These are phyloP conservation scores for Clarias batrachus DNA, from an alignment of 2,113 vertebrate genomes.

Conservation along the genomic window DNA sequence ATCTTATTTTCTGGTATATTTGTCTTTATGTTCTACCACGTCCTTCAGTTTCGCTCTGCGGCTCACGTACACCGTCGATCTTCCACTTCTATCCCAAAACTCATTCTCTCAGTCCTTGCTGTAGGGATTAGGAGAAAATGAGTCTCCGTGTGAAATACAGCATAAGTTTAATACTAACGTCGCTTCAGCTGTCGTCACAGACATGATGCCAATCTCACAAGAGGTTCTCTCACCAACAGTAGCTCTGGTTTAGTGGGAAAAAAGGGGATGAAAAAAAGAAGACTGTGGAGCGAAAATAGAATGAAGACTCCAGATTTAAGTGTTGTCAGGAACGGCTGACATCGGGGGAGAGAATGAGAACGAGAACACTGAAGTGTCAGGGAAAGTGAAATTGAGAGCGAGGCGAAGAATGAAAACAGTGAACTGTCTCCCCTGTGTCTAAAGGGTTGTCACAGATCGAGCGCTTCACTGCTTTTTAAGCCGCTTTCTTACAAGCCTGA, in stretches of 20 bases:
- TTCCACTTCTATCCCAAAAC: background rate
- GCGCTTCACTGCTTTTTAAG: background rate
- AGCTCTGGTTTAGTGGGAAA: background rate
- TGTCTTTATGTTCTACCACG: background rate
- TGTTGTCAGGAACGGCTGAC: slow-evolving; percentile 10
- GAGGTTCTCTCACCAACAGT: background rate
- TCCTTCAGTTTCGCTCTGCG: background rate
- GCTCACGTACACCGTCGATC: background rate
- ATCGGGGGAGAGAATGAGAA: slow-evolving; percentile 1
- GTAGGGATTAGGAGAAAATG: background rate
- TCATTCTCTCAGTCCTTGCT: background rate
- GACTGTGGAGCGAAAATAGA: background rate
- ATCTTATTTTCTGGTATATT: background rate
- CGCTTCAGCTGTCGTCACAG: slow-evolving; percentile 21
- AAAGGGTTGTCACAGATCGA: slow-evolving; percentile 23
- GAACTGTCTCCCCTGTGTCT: slow-evolving; percentile 25
- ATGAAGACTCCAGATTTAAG: slow-evolving; percentile 15
- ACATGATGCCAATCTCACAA: slow-evolving; percentile 26
- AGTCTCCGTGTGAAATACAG: background rate
- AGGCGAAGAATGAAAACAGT: slow-evolving; percentile 20
- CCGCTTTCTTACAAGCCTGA: slow-evolving; percentile 28
- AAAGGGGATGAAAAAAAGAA: background rate
- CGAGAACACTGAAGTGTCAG: slow-evolving; percentile 35
- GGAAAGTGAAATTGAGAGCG: background rate
- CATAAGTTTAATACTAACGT: slow-evolving; percentile 11